Base-by-base conservation (phyloP, 2,113 vertebrate species). In the Esox niger region DNA sequence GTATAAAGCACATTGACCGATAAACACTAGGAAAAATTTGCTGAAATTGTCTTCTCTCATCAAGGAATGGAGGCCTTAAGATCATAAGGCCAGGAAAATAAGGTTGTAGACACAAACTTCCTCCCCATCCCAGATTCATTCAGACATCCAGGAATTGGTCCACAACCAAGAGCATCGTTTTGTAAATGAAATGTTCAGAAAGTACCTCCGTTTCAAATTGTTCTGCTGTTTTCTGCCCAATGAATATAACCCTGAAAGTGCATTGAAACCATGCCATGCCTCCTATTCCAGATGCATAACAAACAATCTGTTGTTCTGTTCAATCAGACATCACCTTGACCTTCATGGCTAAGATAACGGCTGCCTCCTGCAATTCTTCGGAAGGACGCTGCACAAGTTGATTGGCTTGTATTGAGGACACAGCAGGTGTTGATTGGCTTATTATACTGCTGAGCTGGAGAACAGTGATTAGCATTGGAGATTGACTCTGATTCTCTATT, bases 11-110 rank as follows among this genome's bases (percentile, higher is more conserved):
- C 29, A n/a, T 0, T 43, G 43, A 62, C 54, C 7, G 47, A 52
- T 82, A 82, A 75, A 54, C 46, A 49, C 62, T 64, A n/a, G 49
- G 70, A 72, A 69, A 62, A 76, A 83, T 74, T 56, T 17, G 17
- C 38, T 58, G 27, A 58, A 17, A 27, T 23, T 11, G 17, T 23
- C 47, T 21, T 2, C 21, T 4, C 21, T 52, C 47, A 52, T 23
- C 38, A 21, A n/a, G 47, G 47, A n/a, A 23, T 15, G 7, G 17
- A 49, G 47, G n/a, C n/a, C n/a, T n/a, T n/a, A 21, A 23, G n/a
- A 52, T 23, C 21, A 52, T 15, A 23, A 52, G n/a, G n/a, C n/a
- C n/a, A n/a, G n/a, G n/a, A n/a, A 4, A 52, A 17, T n/a, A 21
- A 21, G 17, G 17, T 13, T n/a, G 47, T 52, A n/a, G 17, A 2